Evolutionary conservation across 2,797 vertebrate species (phyloP), one percentile per base, ranked within the genome.

Genomic region (Enteromius unitaeniatus): DNA sequence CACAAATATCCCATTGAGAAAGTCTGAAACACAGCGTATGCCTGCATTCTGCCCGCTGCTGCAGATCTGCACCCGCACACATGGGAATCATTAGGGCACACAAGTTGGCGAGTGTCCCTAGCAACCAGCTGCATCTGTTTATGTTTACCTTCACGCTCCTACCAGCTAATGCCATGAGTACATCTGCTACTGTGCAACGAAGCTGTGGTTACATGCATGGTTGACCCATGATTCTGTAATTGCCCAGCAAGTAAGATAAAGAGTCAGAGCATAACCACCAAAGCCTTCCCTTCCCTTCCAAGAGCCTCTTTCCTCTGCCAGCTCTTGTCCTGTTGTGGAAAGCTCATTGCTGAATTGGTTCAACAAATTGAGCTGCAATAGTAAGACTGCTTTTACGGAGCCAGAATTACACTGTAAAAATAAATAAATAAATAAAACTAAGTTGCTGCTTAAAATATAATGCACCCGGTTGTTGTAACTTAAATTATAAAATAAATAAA

Each of bases 121-220:
- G 94, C 93, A 95, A 95, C 94, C 91, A 90, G 93, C 93, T 89
- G 93, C 94, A 95, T 94, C 93, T 95, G 95, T 93, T 95, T 95
- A 94, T 95, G 93, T 96, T 96, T 95, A 95, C 94, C 92, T 94
- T 94, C 92, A 85, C 88, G 88, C 92, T 92, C 92, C 92, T 90
- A 90, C 82, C 89, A 91, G 89, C 91, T 93, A 93, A 93, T 93
- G 92, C 93, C 94, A 93, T 89, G 89, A 93, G 93, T 93, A 95
- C 94, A 95, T 95, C 94, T 95, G 95, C 95, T 95, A 95, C 95
- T 95, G 95, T 95, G 94, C 93, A 91, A 92, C 91, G 91, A 92
- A 94, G 90, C 92, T 92, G 93, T 93, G 95, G 95, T 95, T 95
- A 93, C 93, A 95, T 94, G 95, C 93, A 92, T 95, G 94, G 93